Evolutionary conservation across 2,888 invertebrate species (phyloP).

Genomic region (Drosophila nr. fundita): DNA sequence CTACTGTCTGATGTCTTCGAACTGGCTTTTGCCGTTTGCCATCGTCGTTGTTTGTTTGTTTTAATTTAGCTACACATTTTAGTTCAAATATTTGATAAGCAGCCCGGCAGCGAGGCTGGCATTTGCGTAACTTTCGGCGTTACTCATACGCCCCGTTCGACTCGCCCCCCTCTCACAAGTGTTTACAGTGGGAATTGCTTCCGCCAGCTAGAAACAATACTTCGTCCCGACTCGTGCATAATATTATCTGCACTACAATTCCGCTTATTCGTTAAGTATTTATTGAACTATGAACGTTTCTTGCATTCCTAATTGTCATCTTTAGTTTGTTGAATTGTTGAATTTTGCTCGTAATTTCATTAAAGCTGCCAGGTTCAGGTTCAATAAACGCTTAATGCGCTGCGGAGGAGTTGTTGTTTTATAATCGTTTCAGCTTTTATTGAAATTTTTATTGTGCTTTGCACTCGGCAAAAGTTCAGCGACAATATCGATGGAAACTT

Average conservation of each 20-base stretch:
- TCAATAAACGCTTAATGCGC: conserved; percentile 68
- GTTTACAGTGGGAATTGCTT: conserved; percentile 63
- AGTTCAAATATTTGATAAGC: conserved; percentile 79
- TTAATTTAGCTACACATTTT: conserved; percentile 78
- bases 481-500: background rate
- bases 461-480: conserved; percentile 28
- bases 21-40: conserved; percentile 16
- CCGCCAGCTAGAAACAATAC: conserved; percentile 40
- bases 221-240: background rate
- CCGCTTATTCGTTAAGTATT: conserved; percentile 10
- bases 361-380: conserved; percentile 47
- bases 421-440: background rate
- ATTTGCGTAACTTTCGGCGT: conserved; percentile 69
- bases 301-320: conserved; percentile 4
- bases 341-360: conserved; percentile 14
- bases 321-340: conserved; percentile 11
- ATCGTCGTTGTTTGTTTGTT: conserved; percentile 51
- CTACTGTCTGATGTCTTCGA: conserved; percentile 49
- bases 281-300: conserved; percentile 26
- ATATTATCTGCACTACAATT: conserved; percentile 12
- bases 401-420: conserved; percentile 30
- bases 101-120: conserved; percentile 28
- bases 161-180: conserved; percentile 24
- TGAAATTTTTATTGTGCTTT: conserved; percentile 14
- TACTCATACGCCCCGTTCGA: conserved; percentile 67